Conservation (phyloP, 2,113 vertebrate genomes). For the Neofelis nebulosa region DNA sequence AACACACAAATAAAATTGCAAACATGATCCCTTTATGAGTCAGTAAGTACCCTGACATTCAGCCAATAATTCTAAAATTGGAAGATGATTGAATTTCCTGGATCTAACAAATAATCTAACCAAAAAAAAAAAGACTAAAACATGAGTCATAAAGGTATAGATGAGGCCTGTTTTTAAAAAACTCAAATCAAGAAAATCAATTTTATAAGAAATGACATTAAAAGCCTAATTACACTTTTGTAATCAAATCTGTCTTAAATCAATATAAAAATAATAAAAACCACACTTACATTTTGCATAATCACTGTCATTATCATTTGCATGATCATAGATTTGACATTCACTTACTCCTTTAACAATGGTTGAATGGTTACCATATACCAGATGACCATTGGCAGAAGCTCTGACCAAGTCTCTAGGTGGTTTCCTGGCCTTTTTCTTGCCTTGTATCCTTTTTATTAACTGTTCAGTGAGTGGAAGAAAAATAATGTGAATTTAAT, state of each 20-base stretch:
- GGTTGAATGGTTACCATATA: neutral
- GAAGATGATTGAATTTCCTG: conserved; percentile 33
- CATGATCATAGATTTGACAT: conserved; percentile 12
- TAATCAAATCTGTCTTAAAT: neutral
- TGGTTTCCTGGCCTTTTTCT: neutral
- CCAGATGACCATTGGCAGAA: neutral
- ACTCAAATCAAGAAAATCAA: conserved; percentile 35
- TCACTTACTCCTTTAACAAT: neutral
- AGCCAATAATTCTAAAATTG: conserved; percentile 48
- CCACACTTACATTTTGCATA: neutral
- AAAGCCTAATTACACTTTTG: neutral
- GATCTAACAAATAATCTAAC: conserved; percentile 46
- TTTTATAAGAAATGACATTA: conserved; percentile 21
- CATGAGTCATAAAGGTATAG: conserved; percentile 35
- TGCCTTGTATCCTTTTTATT: neutral
- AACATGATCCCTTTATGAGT: conserved; percentile 19
- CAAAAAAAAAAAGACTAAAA: conserved; percentile 58
- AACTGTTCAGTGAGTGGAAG: neutral
- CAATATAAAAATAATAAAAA: conserved; percentile 17
- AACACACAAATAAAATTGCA: conserved; percentile 38
- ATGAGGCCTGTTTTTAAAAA: conserved; percentile 31
- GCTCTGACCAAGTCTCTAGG: neutral
- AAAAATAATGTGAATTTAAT: neutral
- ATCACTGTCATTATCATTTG: neutral
- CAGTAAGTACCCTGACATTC: conserved; percentile 17